A percentile compares a stretch with the other conserved stretches of the same genome.
Conservation (phyloP, 2,113 vertebrate species). For the Rana temporaria region DNA sequence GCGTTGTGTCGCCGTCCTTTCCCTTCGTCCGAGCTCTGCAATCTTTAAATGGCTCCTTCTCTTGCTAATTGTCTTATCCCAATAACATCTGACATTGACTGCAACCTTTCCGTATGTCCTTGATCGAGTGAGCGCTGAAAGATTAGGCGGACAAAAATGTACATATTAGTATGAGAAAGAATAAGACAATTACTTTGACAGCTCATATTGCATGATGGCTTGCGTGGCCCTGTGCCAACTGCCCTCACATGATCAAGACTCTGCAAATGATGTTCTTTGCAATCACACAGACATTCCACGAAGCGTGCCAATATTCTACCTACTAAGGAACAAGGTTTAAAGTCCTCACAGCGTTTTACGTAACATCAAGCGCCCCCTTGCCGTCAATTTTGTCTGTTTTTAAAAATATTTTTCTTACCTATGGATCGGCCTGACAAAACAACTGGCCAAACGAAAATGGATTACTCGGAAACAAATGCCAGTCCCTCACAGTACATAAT, state of each 20-base stretch:
- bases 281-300: conserved; percentile 69
- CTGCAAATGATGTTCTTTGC: conserved; percentile 65
- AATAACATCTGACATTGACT: conserved; percentile 57
- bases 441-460: conserved; percentile 68
- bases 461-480: conserved; percentile 74
- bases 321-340: conserved; percentile 64
- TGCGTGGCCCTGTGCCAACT: conserved; percentile 61
- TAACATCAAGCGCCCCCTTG: conserved; percentile 25
- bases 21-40: conserved; percentile 16
- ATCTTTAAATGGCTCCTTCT: conserved; percentile 53
- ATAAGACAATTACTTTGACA: conserved; percentile 62
- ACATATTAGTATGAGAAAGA: conserved; percentile 53
- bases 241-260: conserved; percentile 71
- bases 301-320: conserved; percentile 62
- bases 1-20: conserved; percentile 33
- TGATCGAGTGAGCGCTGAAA: conserved; percentile 45
- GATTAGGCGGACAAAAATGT: conserved; percentile 53
- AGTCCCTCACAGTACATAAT: conserved; percentile 73
- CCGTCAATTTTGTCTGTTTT: conserved; percentile 22
- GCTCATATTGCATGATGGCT: conserved; percentile 60
- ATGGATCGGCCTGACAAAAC: conserved; percentile 56
- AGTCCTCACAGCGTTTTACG: conserved; percentile 61
- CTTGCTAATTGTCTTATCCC: conserved; percentile 50
- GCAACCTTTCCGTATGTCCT: conserved; percentile 47
- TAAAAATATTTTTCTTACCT: conserved; percentile 28